These are phyloP conservation scores for Acanthurus leucopareius DNA, from an alignment of 2,797 vertebrate genomes.

Conservation along the genomic window DNA sequence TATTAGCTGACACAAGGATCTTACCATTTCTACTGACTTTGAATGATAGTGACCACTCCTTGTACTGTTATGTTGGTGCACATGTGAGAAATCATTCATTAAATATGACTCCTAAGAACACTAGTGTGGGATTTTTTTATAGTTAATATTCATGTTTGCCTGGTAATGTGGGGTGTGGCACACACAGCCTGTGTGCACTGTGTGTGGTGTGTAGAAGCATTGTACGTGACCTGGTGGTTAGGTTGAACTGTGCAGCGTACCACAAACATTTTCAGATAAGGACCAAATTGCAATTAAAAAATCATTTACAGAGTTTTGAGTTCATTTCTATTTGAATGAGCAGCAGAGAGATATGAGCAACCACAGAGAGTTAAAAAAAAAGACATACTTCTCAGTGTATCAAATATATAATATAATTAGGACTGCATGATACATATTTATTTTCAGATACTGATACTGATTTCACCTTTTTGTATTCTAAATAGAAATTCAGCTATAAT, in stretches of 20 bases:
- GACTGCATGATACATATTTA: no score
- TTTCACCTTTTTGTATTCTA: no score
- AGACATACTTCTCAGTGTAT: not conserved
- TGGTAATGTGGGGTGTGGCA: not conserved
- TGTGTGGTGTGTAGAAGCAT: not conserved
- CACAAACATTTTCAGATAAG: not conserved
- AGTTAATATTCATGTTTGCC: not conserved
- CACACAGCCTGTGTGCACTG: not conserved
- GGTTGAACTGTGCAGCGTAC: not conserved
- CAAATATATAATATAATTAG: not conserved
- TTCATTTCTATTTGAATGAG: not conserved
- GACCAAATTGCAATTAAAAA: not conserved
- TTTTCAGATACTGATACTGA: no score
- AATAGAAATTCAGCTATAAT: no score
- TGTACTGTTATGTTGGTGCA: slow-evolving; percentile 20
- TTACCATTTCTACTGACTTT: not conserved
- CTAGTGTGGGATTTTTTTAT: not conserved
- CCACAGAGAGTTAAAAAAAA: not conserved
- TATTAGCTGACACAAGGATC: not conserved
- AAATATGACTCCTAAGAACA: slow-evolving; percentile 35
- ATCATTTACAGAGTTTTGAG: no score
- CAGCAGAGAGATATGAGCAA: not conserved
- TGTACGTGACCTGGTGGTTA: accelerated
- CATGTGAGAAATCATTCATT: slow-evolving; percentile 38
- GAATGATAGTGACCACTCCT: not conserved